phyloP scores from a whole-genome alignment of 2,888 invertebrate genomes.

The Watsonalla binaria region DNA sequence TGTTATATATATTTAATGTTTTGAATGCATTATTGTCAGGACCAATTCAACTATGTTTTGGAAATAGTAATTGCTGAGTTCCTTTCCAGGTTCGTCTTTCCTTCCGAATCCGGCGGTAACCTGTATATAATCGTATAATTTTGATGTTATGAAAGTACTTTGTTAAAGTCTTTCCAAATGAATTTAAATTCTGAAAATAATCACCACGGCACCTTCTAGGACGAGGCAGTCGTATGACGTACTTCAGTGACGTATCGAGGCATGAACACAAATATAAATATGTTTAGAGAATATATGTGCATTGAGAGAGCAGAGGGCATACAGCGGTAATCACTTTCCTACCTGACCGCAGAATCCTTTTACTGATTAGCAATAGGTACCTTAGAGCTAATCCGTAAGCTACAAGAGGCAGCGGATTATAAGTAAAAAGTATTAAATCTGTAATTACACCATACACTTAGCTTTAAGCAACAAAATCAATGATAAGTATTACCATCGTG shows the following conservation, averaged over 20 bases:
- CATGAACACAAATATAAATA: conserved; percentile 18
- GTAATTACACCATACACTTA: not conserved
- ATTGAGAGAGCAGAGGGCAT: conserved; percentile 33
- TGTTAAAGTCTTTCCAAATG: not conserved
- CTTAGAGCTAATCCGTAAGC: conserved; percentile 5
- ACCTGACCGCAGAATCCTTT: conserved; percentile 61
- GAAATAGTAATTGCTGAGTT: no score
- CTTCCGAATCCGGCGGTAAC: no score
- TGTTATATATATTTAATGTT: no score
- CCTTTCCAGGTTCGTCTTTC: no score
- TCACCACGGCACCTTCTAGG: no score
- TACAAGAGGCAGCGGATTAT: conserved; percentile 12
- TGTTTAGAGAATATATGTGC: conserved; percentile 36
- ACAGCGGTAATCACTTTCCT: conserved; percentile 51
- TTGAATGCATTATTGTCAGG: no score
- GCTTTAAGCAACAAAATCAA: not conserved
- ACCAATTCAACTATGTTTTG: no score
- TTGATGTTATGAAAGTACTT: no score
- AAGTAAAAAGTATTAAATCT: not conserved
- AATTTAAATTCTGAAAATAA: not conserved
- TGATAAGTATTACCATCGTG: no score
- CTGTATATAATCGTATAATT: no score
- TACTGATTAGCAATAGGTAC: conserved; percentile 13
- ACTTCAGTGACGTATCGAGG: conserved; percentile 5
- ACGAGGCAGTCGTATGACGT: not conserved